These are phyloP conservation scores for Clupea harengus DNA, from an alignment of 2,113 vertebrate genomes.

Conservation along the genomic window DNA sequence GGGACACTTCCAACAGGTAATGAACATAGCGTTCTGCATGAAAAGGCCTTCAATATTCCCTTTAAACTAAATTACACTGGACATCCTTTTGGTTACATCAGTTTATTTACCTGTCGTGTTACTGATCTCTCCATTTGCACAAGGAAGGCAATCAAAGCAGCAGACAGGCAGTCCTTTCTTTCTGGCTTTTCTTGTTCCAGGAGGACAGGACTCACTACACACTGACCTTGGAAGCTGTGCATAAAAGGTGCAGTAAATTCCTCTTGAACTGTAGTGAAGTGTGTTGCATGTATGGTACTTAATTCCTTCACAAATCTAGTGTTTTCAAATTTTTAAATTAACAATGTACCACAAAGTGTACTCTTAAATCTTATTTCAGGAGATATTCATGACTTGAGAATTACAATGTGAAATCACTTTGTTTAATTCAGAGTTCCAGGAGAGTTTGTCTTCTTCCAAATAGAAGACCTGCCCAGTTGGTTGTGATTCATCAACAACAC, in stretches of 20 bases:
- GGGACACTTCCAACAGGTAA: too few species aligned
- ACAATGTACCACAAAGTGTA: neutral
- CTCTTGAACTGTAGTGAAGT: neutral
- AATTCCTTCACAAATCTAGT: neutral
- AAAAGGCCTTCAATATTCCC: too few species aligned
- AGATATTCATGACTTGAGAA: neutral
- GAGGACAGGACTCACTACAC: conserved; percentile 70
- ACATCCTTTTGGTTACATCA: neutral
- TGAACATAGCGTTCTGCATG: too few species aligned
- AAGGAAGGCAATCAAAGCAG: conserved; percentile 76
- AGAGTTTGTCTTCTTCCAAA: conserved; percentile 60
- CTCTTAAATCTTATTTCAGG: neutral
- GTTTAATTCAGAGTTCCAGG: conserved; percentile 59
- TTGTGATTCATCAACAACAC: conserved; percentile 56
- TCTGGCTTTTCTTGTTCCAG: conserved; percentile 67
- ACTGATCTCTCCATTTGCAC: conserved; percentile 72
- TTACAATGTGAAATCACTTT: conserved; percentile 41
- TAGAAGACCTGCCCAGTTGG: conserved; percentile 50
- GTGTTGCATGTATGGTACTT: neutral
- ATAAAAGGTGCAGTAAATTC: neutral
- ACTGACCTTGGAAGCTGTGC: conserved; percentile 66
- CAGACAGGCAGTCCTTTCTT: conserved; percentile 69
- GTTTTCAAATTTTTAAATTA: neutral
- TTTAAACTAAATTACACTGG: neutral
- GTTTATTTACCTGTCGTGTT: conserved; percentile 57